Percentiles rank a stretch among this genome's conserved stretches.
Evolutionary conservation across 1,140 invertebrate genomes (phyloP).

Genomic region (Caenorhabditis tropicalis): DNA sequence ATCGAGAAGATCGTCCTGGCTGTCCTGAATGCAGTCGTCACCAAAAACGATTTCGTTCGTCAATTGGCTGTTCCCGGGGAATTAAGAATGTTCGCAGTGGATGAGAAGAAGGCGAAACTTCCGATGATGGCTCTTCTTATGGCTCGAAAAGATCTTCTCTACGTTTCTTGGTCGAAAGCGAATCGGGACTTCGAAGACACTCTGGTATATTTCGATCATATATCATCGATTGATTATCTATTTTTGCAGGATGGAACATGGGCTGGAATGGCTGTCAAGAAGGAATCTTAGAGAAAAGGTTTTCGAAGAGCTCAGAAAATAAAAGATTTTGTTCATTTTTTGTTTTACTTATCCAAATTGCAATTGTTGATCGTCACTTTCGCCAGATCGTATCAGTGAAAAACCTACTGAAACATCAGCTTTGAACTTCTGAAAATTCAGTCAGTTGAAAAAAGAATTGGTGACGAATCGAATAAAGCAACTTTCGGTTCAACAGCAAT

Average conservation of each 20-base stretch:
- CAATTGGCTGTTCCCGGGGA: background rate
- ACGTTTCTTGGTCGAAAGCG: background rate
- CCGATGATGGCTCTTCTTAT: constrained; percentile 30
- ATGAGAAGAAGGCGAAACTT: constrained; percentile 14
- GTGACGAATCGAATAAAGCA: too few species aligned
- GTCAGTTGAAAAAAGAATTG: too few species aligned
- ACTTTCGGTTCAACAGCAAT: too few species aligned
- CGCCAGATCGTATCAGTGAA: too few species aligned
- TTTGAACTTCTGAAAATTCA: too few species aligned
- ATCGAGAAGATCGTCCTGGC: background rate
- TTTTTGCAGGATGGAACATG: background rate
- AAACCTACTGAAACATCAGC: too few species aligned
- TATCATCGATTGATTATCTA: background rate
- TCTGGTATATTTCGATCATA: background rate
- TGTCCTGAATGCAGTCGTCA: background rate
- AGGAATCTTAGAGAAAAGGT: too few species aligned
- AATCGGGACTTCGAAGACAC: constrained; percentile 3
- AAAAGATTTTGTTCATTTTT: too few species aligned
- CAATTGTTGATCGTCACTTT: too few species aligned
- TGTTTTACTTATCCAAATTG: too few species aligned
- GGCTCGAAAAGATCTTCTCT: constrained; percentile 36
- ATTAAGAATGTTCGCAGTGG: constrained; percentile 13
- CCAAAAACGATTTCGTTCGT: constrained; percentile 15
- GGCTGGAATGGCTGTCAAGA: constrained; percentile 7
- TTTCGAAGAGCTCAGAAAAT: too few species aligned